phyloP scores from a whole-genome alignment of 2,888 invertebrate genomes.

The Drosophila mulleri region DNA sequence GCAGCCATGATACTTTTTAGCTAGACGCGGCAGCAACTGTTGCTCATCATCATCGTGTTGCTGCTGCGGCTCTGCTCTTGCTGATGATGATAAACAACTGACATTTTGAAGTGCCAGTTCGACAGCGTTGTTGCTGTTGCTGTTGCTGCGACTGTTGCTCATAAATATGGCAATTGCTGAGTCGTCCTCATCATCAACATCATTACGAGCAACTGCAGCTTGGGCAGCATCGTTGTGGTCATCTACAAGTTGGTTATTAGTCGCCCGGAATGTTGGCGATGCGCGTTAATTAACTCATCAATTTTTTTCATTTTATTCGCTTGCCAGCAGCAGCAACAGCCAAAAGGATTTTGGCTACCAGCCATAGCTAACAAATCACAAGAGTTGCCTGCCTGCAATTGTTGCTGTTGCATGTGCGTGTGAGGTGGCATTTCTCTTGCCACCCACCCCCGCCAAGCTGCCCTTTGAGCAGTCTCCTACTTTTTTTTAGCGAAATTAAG shows the following conservation, averaged over 20 bases:
- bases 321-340: slow-evolving; percentile 19
- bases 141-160: slow-evolving; percentile 39
- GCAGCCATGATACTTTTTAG: slow-evolving; percentile 67
- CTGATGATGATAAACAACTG: slow-evolving; percentile 74
- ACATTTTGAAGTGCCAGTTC: slow-evolving; percentile 78
- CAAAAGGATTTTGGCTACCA: slow-evolving; percentile 44
- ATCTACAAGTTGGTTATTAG: slow-evolving; percentile 80
- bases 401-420: slow-evolving; percentile 51
- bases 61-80: slow-evolving; percentile 20
- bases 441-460: slow-evolving; percentile 3
- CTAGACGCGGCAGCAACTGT: slow-evolving; percentile 29
- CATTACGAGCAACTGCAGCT: slow-evolving; percentile 16
- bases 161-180: slow-evolving; percentile 57
- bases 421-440: slow-evolving; percentile 64
- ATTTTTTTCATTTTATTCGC: slow-evolving; percentile 61
- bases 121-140: slow-evolving; percentile 57
- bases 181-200: slow-evolving; percentile 23
- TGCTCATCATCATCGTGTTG: slow-evolving; percentile 42
- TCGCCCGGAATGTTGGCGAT: slow-evolving; percentile 79
- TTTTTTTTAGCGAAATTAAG: slow-evolving; percentile 67
- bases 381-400: slow-evolving; percentile 1
- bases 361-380: slow-evolving; percentile 28
- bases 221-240: slow-evolving; percentile 49
- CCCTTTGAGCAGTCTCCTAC: not conserved
- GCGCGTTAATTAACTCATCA: slow-evolving; percentile 81